Evolutionary conservation across 2,113 vertebrate genomes (phyloP), one percentile per base, ranked within the genome.

Genomic region (Calypte anna): DNA sequence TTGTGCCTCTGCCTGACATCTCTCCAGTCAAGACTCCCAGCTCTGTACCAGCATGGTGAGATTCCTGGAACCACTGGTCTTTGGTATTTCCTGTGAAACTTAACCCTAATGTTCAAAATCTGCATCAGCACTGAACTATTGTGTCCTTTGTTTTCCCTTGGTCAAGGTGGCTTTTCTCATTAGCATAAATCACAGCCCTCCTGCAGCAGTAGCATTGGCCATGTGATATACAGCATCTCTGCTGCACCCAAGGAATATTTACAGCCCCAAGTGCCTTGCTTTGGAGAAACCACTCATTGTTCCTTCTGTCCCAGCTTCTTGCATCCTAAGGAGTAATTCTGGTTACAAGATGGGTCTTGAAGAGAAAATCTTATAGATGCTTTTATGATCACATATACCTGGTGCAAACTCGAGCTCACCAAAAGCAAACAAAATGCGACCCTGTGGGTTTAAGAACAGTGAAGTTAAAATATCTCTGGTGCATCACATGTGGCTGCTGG

Each of bases 101-200:
- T 90, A 95, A 94, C 93, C 86, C 91, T 96, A 97, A 93, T 93
- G 89, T 97, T 93, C 3, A 7, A 91, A 95, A 92, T 93, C 66
- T 96, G 80, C 86, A 92, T 91, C 91, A 64, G 69, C 69, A 20
- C 61, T 57, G 57, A 94, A 75, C 86, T 78, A 2, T 79, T 94
- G 64, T 94, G 88, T 38, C 82, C 64, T 90, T 96, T 81, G 87
- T 95, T 95, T 96, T 91, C 90, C 88, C 48, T 64, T 95, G 5
- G 79, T 93, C 93, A 95, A 85, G 84, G 93, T 92, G 94, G 93
- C 94, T 95, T 96, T 96, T 86, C 76, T 96, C 63, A 68, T 94
- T 95, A 96, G 87, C 80, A 86, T 95, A 95, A 96, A 91, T 96
- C 90, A 93, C 68, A 57, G 77, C 80, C 53, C 72, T 94, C 64